A percentile compares a stretch with the other conserved stretches of the same genome.
Conservation (phyloP, 2,113 vertebrate genomes). For the Coryphaenoides rupestris region DNA sequence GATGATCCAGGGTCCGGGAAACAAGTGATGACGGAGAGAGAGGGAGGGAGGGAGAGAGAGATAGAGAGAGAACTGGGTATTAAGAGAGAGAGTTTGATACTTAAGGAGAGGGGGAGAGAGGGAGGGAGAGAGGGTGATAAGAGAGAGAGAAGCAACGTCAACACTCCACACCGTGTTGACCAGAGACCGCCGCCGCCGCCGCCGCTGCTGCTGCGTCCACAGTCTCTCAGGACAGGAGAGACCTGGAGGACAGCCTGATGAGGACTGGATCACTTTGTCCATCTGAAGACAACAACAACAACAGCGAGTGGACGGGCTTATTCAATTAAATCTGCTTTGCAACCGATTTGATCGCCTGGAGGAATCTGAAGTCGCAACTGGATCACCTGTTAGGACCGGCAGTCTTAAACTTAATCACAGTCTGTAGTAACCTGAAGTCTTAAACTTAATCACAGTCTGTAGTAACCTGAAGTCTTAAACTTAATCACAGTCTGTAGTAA, state of each 20-base stretch:
- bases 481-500: too few relatives aligned
- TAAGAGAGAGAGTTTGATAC: background rate
- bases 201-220: conserved; percentile 27
- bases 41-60: background rate
- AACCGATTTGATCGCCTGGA: too few relatives aligned
- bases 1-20: background rate
- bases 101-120: background rate
- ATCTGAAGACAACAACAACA: too few relatives aligned
- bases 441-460: too few relatives aligned
- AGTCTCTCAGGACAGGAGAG: background rate
- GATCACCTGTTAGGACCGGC: too few relatives aligned
- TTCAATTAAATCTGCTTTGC: too few relatives aligned
- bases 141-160: background rate
- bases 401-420: background rate
- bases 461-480: too few relatives aligned
- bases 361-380: too few relatives aligned
- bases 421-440: too few relatives aligned
- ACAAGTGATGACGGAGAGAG: background rate
- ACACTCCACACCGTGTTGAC: too few relatives aligned
- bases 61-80: conserved; percentile 3
- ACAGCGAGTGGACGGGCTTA: too few relatives aligned
- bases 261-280: too few relatives aligned
- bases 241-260: background rate
- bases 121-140: background rate
- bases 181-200: background rate